Percentiles rank a stretch among this genome's conserved stretches.
Conservation (phyloP, 1,140 invertebrate genomes). For the Drosophila navojoa region DNA sequence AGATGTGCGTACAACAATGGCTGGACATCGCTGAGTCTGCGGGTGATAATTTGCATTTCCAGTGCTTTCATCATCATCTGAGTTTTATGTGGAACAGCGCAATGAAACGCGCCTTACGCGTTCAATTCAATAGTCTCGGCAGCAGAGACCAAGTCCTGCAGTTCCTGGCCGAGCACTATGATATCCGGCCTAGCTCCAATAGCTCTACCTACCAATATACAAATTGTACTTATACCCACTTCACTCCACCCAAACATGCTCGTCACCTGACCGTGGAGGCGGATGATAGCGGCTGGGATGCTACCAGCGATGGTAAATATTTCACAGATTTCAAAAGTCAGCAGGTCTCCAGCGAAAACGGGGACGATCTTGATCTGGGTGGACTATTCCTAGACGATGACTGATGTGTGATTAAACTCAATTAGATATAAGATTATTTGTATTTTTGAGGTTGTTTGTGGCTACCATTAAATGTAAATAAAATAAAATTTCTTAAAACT, state of each 20-base stretch:
- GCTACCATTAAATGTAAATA: neutral
- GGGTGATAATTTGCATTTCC: conserved; percentile 87
- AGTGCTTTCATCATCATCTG: conserved; percentile 96
- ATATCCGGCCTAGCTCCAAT: conserved; percentile 34
- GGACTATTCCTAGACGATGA: conserved; percentile 52
- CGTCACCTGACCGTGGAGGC: conserved; percentile 52
- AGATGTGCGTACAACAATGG: conserved; percentile 94
- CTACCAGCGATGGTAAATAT: conserved; percentile 66
- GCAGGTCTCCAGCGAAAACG: conserved; percentile 32
- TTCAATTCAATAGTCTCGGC: conserved; percentile 91
- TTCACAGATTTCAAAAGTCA: conserved; percentile 68
- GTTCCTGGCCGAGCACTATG: conserved; percentile 85
- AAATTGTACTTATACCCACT: conserved; percentile 64
- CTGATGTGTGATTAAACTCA: conserved; percentile 17
- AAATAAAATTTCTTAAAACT: neutral
- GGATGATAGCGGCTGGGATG: conserved; percentile 54
- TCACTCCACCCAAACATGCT: conserved; percentile 60
- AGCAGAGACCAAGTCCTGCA: conserved; percentile 88
- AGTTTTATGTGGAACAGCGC: conserved; percentile 96
- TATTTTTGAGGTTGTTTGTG: neutral
- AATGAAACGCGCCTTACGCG: conserved; percentile 88
- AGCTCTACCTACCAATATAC: conserved; percentile 39
- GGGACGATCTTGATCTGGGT: conserved; percentile 53
- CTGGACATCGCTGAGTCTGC: conserved; percentile 88
- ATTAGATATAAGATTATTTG: neutral